phyloP scores from a whole-genome alignment of 2,797 vertebrate species.

The Eupleurogrammus muticus region DNA sequence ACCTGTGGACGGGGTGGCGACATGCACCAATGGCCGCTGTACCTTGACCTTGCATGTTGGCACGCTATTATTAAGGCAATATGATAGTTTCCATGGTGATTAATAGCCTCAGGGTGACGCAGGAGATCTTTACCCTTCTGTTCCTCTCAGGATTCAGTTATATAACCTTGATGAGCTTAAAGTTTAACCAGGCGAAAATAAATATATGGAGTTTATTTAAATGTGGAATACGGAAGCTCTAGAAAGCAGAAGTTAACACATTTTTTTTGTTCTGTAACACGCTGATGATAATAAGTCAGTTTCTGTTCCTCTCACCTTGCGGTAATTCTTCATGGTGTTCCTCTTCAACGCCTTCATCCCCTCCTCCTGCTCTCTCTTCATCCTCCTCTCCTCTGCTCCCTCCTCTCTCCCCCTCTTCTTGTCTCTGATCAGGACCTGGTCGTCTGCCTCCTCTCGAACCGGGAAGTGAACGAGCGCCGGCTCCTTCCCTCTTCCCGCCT shows the following conservation, averaged over 20 bases:
- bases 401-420: constrained; percentile 70
- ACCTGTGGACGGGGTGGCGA: constrained; percentile 34
- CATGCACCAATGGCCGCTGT: constrained; percentile 43
- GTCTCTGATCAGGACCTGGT: constrained; percentile 80
- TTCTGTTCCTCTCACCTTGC: constrained; percentile 76
- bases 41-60: constrained; percentile 53
- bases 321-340: constrained; percentile 75
- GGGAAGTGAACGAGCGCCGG: constrained; percentile 62
- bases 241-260: constrained; percentile 1
- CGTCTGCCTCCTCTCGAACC: constrained; percentile 71
- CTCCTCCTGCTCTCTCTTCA: constrained; percentile 74
- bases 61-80: constrained; percentile 42
- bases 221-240: constrained; percentile 8
- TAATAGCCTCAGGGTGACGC: constrained; percentile 43
- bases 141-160: constrained; percentile 39
- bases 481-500: constrained; percentile 24
- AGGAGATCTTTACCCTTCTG: constrained; percentile 55
- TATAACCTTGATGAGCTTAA: constrained; percentile 58
- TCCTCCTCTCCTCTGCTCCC: constrained; percentile 73
- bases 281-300: constrained; percentile 4
- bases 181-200: constrained; percentile 51
- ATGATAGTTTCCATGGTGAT: constrained; percentile 61
- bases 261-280: background rate
- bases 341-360: constrained; percentile 81
- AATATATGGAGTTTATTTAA: constrained; percentile 35